Conservation (phyloP, 2,113 vertebrate genomes). For the Pachycephala philippinensis region DNA sequence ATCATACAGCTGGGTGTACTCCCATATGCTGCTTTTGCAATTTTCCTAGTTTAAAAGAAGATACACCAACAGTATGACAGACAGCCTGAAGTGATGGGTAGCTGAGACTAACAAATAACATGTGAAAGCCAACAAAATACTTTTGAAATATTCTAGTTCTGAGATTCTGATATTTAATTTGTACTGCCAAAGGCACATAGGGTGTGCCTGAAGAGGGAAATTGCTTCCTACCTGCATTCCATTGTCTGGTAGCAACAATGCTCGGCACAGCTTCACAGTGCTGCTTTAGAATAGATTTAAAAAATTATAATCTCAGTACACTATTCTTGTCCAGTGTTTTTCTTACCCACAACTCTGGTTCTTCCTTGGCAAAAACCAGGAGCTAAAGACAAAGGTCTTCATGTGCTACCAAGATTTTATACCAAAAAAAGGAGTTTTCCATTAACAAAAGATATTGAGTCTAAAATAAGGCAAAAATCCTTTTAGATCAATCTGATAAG, state of each 20-base stretch:
- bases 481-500: background rate
- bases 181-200: background rate
- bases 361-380: background rate
- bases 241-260: background rate
- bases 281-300: background rate
- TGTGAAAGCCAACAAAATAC: background rate
- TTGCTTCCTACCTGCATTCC: background rate
- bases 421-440: background rate
- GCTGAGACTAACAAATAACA: background rate
- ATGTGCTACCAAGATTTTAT: background rate
- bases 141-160: background rate
- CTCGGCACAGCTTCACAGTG: background rate
- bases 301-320: background rate
- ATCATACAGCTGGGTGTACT: background rate
- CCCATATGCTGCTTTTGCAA: background rate
- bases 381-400: background rate
- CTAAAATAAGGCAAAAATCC: background rate
- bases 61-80: background rate
- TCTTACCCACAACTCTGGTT: background rate
- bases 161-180: constrained; percentile 2
- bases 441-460: background rate
- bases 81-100: background rate
- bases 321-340: background rate
- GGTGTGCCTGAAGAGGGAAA: background rate
- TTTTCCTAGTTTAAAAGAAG: background rate